Conservation (phyloP, 1,140 invertebrate genomes). For the Drosophila bocqueti region DNA sequence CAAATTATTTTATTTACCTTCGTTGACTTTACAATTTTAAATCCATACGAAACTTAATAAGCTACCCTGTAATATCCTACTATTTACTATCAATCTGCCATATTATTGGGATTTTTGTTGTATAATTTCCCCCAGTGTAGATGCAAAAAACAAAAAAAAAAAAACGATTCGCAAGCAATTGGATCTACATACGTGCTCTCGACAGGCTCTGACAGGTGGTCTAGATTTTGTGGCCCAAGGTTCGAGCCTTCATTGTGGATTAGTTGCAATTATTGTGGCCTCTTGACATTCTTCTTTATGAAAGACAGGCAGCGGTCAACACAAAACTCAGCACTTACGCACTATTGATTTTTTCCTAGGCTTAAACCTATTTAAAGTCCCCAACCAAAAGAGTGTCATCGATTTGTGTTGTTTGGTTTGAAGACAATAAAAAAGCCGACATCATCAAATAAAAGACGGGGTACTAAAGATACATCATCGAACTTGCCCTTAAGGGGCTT, state of each 20-base stretch:
- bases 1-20: too few species aligned
- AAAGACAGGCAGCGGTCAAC: slow-evolving; percentile 40
- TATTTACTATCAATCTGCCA: too few species aligned
- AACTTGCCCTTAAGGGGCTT: slow-evolving; percentile 76
- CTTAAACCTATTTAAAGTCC: slow-evolving; percentile 41
- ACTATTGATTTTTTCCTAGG: slow-evolving; percentile 54
- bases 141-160: not conserved
- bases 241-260: slow-evolving; percentile 71
- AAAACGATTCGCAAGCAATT: slow-evolving; percentile 13
- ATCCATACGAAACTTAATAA: not conserved
- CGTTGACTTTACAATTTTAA: too few species aligned
- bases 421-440: slow-evolving; percentile 42
- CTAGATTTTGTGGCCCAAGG: slow-evolving; percentile 74
- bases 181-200: slow-evolving; percentile 7
- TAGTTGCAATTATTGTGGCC: slow-evolving; percentile 83
- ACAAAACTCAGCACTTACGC: slow-evolving; percentile 52
- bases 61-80: too few species aligned
- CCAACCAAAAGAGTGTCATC: slow-evolving; percentile 51
- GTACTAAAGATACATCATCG: slow-evolving; percentile 36
- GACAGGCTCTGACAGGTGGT: slow-evolving; percentile 47
- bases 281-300: slow-evolving; percentile 82
- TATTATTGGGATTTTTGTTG: fast-evolving
- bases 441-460: slow-evolving; percentile 45
- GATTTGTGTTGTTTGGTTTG: slow-evolving; percentile 40
- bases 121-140: not conserved